phyloP scores from a whole-genome alignment of 2,888 invertebrate species.

The Drosophila longiperda region DNA sequence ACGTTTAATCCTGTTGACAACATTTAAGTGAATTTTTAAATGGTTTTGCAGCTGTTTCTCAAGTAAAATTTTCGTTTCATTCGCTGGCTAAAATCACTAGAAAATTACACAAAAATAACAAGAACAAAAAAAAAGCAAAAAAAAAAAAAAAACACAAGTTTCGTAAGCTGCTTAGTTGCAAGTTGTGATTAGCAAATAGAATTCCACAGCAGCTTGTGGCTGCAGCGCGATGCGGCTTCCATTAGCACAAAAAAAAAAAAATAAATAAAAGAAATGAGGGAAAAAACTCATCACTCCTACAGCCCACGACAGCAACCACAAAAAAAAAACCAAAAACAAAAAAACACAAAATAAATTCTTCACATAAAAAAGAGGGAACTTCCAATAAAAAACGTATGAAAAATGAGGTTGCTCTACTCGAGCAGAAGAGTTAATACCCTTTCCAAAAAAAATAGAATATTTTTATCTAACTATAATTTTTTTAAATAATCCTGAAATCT shows the following conservation, averaged over 20 bases:
- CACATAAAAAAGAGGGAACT: conserved; percentile 25
- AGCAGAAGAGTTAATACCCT: conserved; percentile 35
- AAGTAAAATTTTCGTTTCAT: conserved; percentile 55
- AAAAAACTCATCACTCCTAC: conserved; percentile 49
- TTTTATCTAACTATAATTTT: not conserved
- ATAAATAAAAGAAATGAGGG: conserved; percentile 1
- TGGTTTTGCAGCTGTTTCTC: conserved; percentile 65
- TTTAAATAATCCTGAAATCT: not conserved
- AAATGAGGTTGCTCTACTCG: conserved; percentile 15
- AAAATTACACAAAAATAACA: conserved; percentile 54
- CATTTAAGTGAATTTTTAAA: conserved; percentile 54
- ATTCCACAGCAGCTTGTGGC: conserved; percentile 57
- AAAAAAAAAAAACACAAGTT: conserved; percentile 65
- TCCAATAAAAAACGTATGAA: conserved; percentile 60
- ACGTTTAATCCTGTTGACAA: conserved; percentile 37
- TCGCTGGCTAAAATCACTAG: conserved; percentile 40
- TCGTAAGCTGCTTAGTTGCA: conserved; percentile 76
- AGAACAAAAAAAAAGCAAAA: not conserved
- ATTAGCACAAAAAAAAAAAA: conserved; percentile 49
- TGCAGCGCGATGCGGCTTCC: conserved; percentile 55
- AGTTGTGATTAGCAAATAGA: conserved; percentile 78
- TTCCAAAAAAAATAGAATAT: not conserved
- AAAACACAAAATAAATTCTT: conserved; percentile 29
- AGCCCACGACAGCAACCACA: conserved; percentile 31
- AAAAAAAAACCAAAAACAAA: conserved; percentile 13